These are phyloP conservation scores for Andinoacara biseriatus DNA, from an alignment of 2,113 vertebrate genomes.

Conservation along the genomic window DNA sequence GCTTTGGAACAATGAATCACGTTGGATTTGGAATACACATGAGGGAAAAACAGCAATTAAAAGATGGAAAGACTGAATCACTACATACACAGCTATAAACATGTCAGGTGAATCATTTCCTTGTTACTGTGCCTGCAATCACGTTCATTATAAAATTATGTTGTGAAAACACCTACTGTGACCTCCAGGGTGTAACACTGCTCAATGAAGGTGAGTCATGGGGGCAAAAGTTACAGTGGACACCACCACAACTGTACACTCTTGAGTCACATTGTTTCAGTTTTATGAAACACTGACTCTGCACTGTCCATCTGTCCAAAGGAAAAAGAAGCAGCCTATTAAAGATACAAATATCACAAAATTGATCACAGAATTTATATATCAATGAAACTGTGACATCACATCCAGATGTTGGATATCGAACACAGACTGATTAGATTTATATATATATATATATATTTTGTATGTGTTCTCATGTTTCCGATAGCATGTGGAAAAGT, in stretches of 20 bases:
- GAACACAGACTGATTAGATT: background rate
- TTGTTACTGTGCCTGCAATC: constrained; percentile 19
- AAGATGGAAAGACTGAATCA: constrained; percentile 37
- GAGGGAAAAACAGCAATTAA: constrained; percentile 16
- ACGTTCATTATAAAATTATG: constrained; percentile 29
- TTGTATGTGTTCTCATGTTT: background rate
- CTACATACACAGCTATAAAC: constrained; percentile 19
- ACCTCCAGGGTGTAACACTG: constrained; percentile 17
- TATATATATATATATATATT: background rate
- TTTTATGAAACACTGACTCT: background rate
- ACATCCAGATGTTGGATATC: background rate
- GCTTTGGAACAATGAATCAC: constrained; percentile 41
- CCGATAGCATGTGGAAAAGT: background rate
- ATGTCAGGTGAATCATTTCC: constrained; percentile 61
- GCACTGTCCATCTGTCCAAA: background rate
- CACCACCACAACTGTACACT: background rate
- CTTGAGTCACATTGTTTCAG: constrained; percentile 4
- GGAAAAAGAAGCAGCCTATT: too few relatives aligned
- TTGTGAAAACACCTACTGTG: constrained; percentile 38
- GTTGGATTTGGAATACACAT: background rate
- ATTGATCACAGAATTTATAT: too few relatives aligned
- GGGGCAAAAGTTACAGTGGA: background rate
- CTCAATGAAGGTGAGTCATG: constrained; percentile 45
- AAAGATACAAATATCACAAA: too few relatives aligned
- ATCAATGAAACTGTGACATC: background rate